A percentile compares a stretch with the other conserved stretches of the same genome.
Conservation (phyloP, 2,888 invertebrate genomes). For the Halictus ligatus region DNA sequence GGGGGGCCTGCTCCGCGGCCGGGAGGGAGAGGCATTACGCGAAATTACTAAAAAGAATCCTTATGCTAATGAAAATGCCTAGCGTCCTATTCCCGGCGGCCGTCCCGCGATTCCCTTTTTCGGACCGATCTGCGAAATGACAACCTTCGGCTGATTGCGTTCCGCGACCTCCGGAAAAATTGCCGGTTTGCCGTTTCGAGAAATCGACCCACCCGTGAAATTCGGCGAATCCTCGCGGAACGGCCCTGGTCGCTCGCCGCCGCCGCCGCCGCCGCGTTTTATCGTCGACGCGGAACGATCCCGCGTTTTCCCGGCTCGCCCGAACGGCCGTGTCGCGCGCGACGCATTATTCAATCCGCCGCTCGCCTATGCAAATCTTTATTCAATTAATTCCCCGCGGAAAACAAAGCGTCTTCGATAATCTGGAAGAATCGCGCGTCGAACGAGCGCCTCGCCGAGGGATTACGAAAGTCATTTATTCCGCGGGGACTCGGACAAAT, state of each 20-base stretch:
- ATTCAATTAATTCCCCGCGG: background rate
- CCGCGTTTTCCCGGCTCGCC: background rate
- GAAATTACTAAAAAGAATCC: slow-evolving; percentile 74
- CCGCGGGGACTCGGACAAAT: slow-evolving; percentile 76
- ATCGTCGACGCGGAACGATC: background rate
- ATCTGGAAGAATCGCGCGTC: slow-evolving; percentile 6
- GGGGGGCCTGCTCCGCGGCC: slow-evolving; percentile 51
- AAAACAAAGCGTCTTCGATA: background rate
- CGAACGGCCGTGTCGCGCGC: background rate
- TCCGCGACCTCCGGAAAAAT: background rate
- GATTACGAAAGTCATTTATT: slow-evolving; percentile 27
- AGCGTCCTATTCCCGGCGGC: slow-evolving; percentile 40
- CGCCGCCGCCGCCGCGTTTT: too few relatives aligned
- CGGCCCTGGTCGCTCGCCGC: too few relatives aligned
- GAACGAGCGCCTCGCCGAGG: background rate
- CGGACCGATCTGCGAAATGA: slow-evolving; percentile 29
- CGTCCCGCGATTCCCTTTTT: slow-evolving; percentile 30
- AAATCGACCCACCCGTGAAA: background rate
- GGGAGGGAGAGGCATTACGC: slow-evolving; percentile 54
- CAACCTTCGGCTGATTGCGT: slow-evolving; percentile 18
- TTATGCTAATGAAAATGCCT: slow-evolving; percentile 79
- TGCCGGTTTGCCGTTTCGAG: background rate
- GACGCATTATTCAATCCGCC: background rate
- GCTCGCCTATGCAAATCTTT: slow-evolving; percentile 17
- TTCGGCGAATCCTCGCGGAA: background rate